Evolutionary conservation across 2,888 invertebrate species (phyloP).

Genomic region (Pristionchus entomophagus): DNA sequence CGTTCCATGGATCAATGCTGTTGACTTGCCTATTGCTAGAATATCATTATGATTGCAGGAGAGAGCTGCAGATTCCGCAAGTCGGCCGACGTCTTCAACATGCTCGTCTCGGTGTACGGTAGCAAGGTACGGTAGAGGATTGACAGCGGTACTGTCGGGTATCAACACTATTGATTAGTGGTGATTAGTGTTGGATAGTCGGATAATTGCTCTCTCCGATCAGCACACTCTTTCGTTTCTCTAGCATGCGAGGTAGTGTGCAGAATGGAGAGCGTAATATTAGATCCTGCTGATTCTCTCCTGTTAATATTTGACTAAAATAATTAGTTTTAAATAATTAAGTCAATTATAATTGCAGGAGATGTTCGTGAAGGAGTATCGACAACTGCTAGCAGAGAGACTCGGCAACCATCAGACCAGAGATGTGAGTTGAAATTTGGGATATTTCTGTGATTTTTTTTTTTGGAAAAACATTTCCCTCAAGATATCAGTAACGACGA

Average conservation of each 20-base stretch:
- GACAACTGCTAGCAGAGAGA: slow-evolving; percentile 92
- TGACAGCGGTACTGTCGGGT: too few relatives aligned
- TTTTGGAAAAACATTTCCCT: too few relatives aligned
- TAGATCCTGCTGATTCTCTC: too few relatives aligned
- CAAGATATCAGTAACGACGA: too few relatives aligned
- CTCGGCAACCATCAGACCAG: slow-evolving; percentile 79
- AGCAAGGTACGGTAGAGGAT: slow-evolving; percentile 83
- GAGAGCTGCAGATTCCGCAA: slow-evolving; percentile 78
- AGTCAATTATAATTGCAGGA: too few relatives aligned
- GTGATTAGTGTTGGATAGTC: neutral
- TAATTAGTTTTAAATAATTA: neutral
- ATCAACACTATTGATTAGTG: neutral
- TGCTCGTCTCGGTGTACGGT: slow-evolving; percentile 97
- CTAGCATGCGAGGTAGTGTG: too few relatives aligned
- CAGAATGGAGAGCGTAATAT: too few relatives aligned
- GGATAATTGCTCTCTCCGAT: too few relatives aligned
- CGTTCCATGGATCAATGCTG: neutral
- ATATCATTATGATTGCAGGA: slow-evolving; percentile 56
- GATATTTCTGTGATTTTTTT: neutral
- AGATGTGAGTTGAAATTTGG: slow-evolving; percentile 64
- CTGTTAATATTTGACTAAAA: neutral
- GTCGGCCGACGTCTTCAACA: slow-evolving; percentile 93
- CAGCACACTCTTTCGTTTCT: too few relatives aligned
- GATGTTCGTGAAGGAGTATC: slow-evolving; percentile 98
- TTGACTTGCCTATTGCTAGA: neutral